These are phyloP conservation scores for Penaeus japonicus DNA, from an alignment of 1,140 invertebrate species.

Conservation along the genomic window DNA sequence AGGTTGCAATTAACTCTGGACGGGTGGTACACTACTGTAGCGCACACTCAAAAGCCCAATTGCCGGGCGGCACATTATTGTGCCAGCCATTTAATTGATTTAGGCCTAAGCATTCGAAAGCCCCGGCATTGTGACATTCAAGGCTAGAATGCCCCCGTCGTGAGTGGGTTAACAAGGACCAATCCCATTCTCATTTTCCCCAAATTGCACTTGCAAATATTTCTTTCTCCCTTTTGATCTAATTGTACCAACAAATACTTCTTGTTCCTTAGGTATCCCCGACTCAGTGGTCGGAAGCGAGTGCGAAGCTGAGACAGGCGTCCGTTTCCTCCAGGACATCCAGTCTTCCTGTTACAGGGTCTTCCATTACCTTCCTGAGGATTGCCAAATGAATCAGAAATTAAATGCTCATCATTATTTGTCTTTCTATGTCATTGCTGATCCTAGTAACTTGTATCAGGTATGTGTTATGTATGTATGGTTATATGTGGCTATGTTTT, in stretches of 20 bases:
- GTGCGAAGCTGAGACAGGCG: not conserved
- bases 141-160: too few relatives aligned
- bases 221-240: not conserved
- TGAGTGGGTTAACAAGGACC: not conserved
- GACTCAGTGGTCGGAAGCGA: slow-evolving; percentile 14
- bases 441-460: slow-evolving; percentile 6
- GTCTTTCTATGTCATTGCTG: slow-evolving; percentile 2
- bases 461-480: not conserved
- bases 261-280: not conserved
- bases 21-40: too few relatives aligned
- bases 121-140: too few relatives aligned
- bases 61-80: too few relatives aligned
- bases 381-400: not conserved
- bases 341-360: not conserved
- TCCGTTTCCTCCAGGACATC: not conserved
- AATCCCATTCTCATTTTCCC: not conserved
- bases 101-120: not conserved
- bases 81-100: not conserved
- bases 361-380: not conserved
- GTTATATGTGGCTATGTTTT: too few relatives aligned
- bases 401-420: not conserved
- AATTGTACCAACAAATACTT: not conserved
- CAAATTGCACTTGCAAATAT: not conserved
- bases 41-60: too few relatives aligned
- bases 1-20: too few relatives aligned